Evolutionary conservation across 2,888 invertebrate genomes (phyloP).

Genomic region (Monoplex corrugatus): DNA sequence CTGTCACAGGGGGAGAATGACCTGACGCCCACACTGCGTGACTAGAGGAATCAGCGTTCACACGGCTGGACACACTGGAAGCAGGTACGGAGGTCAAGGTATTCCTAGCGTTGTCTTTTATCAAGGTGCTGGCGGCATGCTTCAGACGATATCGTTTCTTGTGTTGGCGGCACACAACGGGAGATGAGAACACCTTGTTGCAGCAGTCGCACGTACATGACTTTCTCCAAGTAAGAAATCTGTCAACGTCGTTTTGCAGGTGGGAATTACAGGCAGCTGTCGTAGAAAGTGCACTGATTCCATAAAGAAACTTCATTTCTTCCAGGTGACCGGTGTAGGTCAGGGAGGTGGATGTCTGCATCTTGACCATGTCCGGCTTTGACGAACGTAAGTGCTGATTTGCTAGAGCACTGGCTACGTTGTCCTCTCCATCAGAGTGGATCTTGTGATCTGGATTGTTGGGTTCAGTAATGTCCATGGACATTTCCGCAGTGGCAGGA

Average conservation of each 20-base stretch:
- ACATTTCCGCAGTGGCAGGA: neutral
- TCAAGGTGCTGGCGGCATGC: too few species aligned
- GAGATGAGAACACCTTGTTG: conserved; percentile 76
- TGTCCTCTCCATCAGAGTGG: conserved; percentile 36
- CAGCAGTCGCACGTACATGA: conserved; percentile 76
- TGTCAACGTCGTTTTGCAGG: conserved; percentile 75
- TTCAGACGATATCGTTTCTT: conserved; percentile 75
- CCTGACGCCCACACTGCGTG: too few species aligned
- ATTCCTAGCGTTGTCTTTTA: too few species aligned
- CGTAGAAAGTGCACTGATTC: conserved; percentile 72
- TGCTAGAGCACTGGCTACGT: conserved; percentile 36
- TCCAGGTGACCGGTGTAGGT: conserved; percentile 49
- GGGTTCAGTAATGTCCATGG: conserved; percentile 44
- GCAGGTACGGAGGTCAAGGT: too few species aligned
- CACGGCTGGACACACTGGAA: too few species aligned
- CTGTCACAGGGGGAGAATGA: too few species aligned
- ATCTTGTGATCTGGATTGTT: conserved; percentile 36
- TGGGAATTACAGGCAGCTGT: conserved; percentile 74
- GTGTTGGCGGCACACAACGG: conserved; percentile 75
- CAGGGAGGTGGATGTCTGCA: conserved; percentile 22
- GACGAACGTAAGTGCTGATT: neutral
- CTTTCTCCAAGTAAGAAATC: too few species aligned
- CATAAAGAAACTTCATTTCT: conserved; percentile 70
- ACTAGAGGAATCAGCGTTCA: too few species aligned
- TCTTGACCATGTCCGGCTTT: neutral